Conservation (phyloP, 1,140 invertebrate species). For the Tetragnatha versicolor region DNA sequence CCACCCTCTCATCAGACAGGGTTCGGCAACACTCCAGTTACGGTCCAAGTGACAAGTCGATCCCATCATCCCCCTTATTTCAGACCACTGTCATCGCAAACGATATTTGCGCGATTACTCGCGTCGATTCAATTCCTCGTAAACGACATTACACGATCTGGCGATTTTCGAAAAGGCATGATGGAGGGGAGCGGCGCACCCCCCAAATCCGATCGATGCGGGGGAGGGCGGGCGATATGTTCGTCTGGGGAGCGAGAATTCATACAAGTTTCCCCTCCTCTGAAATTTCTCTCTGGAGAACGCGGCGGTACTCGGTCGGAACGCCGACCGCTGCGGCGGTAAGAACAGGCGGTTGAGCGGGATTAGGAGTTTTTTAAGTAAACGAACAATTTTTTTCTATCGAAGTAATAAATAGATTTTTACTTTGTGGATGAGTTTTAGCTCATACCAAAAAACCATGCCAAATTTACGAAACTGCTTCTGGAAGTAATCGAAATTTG, state of each 20-base stretch:
- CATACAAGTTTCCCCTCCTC: neutral
- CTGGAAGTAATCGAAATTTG: too few species aligned
- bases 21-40: too few species aligned
- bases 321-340: too few species aligned
- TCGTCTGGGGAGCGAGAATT: conserved; percentile 16
- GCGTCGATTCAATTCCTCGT: conserved; percentile 52
- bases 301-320: neutral
- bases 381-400: too few species aligned
- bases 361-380: too few species aligned
- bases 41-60: too few species aligned
- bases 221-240: neutral
- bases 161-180: conserved; percentile 40
- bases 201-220: conserved; percentile 42
- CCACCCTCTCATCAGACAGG: too few species aligned
- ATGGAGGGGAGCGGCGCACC: neutral
- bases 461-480: too few species aligned
- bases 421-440: too few species aligned
- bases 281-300: conserved; percentile 13
- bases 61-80: too few species aligned
- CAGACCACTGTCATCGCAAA: conserved; percentile 28
- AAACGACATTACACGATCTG: conserved; percentile 55
- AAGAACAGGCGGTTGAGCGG: neutral
- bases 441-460: too few species aligned
- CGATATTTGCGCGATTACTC: conserved; percentile 22
- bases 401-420: too few species aligned